A percentile compares a stretch with the other conserved stretches of the same genome.
These are phyloP conservation scores for Lethenteron reissneri DNA, from an alignment of 2,113 vertebrate genomes.

Conservation along the genomic window DNA sequence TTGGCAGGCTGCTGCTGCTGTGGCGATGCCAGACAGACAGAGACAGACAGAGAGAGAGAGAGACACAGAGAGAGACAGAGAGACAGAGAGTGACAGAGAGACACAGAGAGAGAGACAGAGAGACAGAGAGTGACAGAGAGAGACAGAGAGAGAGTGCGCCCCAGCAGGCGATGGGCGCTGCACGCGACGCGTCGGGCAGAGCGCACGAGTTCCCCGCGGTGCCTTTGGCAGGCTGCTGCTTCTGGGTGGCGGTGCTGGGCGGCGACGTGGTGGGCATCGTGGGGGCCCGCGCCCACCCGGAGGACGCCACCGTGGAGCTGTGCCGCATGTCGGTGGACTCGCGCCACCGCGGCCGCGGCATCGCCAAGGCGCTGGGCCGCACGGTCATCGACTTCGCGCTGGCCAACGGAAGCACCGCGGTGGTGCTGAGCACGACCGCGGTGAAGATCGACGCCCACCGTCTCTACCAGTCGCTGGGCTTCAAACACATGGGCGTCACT, in stretches of 20 bases:
- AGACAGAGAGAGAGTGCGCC: too few species aligned
- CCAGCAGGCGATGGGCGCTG: too few species aligned
- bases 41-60: too few species aligned
- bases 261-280: conserved; percentile 86
- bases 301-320: conserved; percentile 76
- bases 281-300: conserved; percentile 55
- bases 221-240: conserved; percentile 50
- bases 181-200: too few species aligned
- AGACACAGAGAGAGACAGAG: too few species aligned
- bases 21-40: too few species aligned
- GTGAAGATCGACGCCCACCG: conserved; percentile 93
- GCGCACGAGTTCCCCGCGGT: too few species aligned
- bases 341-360: conserved; percentile 76
- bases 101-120: too few species aligned
- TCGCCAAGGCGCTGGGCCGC: conserved; percentile 78
- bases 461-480: conserved; percentile 94
- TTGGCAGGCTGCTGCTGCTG: conserved; percentile 77
- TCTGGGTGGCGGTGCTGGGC: conserved; percentile 84
- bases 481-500: conserved; percentile 54
- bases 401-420: conserved; percentile 68
- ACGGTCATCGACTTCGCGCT: conserved; percentile 84
- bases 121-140: too few species aligned
- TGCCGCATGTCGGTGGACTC: conserved; percentile 94
- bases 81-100: too few species aligned
- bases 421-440: conserved; percentile 78